These are phyloP conservation scores for Meriones psammophilus DNA, from an alignment of 2,797 vertebrate species.

Conservation along the genomic window DNA sequence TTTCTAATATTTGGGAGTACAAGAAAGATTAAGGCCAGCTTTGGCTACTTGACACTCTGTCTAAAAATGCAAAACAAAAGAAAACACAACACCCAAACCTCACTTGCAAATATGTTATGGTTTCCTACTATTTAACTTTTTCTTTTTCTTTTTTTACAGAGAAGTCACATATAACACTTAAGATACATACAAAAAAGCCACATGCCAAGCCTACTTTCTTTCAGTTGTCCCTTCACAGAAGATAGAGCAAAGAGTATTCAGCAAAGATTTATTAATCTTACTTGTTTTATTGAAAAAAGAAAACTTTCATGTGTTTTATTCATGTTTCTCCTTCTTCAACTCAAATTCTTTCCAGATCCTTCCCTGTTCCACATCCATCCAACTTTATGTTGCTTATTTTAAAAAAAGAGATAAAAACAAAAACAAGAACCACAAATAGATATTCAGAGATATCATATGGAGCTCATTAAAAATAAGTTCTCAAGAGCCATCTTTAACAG, in stretches of 20 bases:
- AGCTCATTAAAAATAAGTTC: conserved; percentile 40
- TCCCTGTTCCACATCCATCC: background rate
- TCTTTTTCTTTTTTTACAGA: background rate
- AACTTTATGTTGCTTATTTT: background rate
- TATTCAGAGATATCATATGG: conserved; percentile 53
- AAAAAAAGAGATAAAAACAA: background rate
- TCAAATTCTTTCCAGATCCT: background rate
- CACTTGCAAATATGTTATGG: background rate
- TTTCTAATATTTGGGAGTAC: background rate
- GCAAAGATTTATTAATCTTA: background rate
- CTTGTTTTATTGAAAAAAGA: background rate
- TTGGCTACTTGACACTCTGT: background rate
- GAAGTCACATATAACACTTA: background rate
- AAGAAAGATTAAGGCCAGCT: background rate
- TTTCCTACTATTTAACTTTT: background rate
- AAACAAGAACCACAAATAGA: background rate
- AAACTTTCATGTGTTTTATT: background rate
- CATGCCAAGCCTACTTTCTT: background rate
- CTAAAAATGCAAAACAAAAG: background rate
- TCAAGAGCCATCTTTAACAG: conserved; percentile 1
- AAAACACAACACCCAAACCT: background rate
- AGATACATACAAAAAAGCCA: background rate
- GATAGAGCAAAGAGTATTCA: conserved; percentile 41
- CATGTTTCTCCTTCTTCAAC: background rate
- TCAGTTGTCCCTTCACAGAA: conserved; percentile 41